Base-by-base conservation (phyloP, 2,888 invertebrate genomes). In the Lutraria lutraria region DNA sequence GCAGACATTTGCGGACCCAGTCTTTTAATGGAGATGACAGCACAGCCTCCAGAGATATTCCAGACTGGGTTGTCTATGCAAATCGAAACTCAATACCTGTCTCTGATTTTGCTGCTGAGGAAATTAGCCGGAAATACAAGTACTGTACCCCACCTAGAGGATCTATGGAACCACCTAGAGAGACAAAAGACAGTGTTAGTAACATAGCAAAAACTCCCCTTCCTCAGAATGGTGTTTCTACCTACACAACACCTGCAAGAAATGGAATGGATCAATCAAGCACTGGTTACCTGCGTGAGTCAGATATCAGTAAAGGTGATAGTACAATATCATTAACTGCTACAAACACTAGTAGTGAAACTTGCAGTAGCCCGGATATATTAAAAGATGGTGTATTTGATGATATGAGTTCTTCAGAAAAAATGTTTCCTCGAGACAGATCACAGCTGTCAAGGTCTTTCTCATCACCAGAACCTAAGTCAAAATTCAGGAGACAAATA, bases 51-150 rank as follows among this genome's bases (percentile, higher is more conserved):
- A 89, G 90, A 63, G 95, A 95, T 72, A 95, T 93, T 86, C 88
- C 94, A 60, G 95, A 95, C 90, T 95, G 95, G 94, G 86, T 95
- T 63, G 95, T 95, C 21, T 95, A 95, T 90, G 92, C 95, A 6
- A 95, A 95, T 83, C 92, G 95, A 88, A 95, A 95, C 86, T 93
- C 93, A 15, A 84, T 93, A 31, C 93, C 94, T n/a, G 90, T 94
- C 3, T 90, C 92, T 52, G 93, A 92, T 60, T 86, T 92, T 72
- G 89, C 90, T 25, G 81, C 52, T 19, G 92, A 91, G 25, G 91
- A 91, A 43, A 63, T 89, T 21, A 85, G 83, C 31, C 84, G 83
- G 60, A 88, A 89, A 15, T 90, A 89, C 29, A 93, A 93, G 83
- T 92, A 93, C 83, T 93, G 92, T 83, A 92, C 93, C 10, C 93